Evolutionary conservation across 2,797 vertebrate species (phyloP), one percentile per base, ranked within the genome.

Genomic region (Iguana delicatissima): DNA sequence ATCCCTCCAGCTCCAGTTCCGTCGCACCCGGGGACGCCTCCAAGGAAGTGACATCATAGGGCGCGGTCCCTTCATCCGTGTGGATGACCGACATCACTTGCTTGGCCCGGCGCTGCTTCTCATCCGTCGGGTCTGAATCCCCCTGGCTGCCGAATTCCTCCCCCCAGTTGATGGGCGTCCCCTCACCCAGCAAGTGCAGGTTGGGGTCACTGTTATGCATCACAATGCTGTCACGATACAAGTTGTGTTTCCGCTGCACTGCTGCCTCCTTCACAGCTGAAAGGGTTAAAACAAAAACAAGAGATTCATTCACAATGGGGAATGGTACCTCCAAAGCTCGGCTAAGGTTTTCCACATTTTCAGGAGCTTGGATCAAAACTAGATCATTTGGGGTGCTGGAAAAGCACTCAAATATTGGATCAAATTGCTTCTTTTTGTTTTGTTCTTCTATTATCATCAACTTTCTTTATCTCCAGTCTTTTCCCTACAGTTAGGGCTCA

Each of bases 211-310:
- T 99, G 97, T 98, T 98, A 94, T 97, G 98, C 96, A 99, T 96
- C 32, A 99, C 97, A 64, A 99, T 97, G 97, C 99, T 99, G 98
- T 99, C 99, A 0, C 99, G 97, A 97, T 98, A 99, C 16, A 99
- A 98, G 93, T 99, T 99, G 96, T 99, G 99, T 93, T 97, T 98
- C 91, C 98, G 96, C 97, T 99, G 99, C 92, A 98, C 98, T 0
- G 99, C 99, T 0, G 98, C 99, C 92, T 99, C 99, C 96, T 99
- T 99, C 96, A 99, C 99, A 0, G 98, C 99, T 99, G 96, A 0
- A 24, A 91, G 14, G 59, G 42, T 24, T 14, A 1, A 84, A 29
- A 9, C 81, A 67, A 8, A 2, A 0, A 77, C 24, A 83, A 88
- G 42, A 35, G 20, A 55, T 7, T 50, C 80, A 16, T 20, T n/a